Conservation (phyloP, 2,888 invertebrate species). For the Acleris holmiana region DNA sequence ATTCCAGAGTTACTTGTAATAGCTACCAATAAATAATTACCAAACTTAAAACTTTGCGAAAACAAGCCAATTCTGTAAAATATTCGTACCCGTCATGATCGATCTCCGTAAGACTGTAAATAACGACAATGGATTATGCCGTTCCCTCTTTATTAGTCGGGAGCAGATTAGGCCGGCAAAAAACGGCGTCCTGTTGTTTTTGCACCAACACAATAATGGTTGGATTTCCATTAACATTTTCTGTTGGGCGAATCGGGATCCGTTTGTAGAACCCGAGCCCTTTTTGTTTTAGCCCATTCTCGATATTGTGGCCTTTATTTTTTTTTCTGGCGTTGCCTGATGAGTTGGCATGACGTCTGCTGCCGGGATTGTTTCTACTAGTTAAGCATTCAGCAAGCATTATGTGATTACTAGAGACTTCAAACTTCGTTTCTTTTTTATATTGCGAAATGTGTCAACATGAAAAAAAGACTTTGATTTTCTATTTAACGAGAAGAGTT, state of each 20-base stretch:
- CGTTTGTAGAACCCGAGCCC: constrained; percentile 40
- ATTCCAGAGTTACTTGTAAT: no score
- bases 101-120: constrained; percentile 59
- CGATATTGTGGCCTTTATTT: constrained; percentile 55
- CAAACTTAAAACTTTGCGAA: not conserved
- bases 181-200: constrained; percentile 68
- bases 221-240: constrained; percentile 68
- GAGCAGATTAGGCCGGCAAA: constrained; percentile 65
- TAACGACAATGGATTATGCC: constrained; percentile 67
- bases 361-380: constrained; percentile 21
- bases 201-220: constrained; percentile 57
- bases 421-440: no score
- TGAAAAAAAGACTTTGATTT: no score
- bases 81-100: constrained; percentile 17
- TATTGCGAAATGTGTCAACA: no score
- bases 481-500: no score
- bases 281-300: constrained; percentile 49
- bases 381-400: constrained; percentile 14
- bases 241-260: constrained; percentile 57
- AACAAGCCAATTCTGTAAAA: not conserved
- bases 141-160: constrained; percentile 61
- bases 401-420: no score
- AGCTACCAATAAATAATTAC: no score
- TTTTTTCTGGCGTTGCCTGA: constrained; percentile 40
- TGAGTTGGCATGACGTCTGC: constrained; percentile 7